Evolutionary conservation across 2,888 invertebrate genomes (phyloP), one percentile per base, ranked within the genome.

Genomic region (Cotesia congregata): DNA sequence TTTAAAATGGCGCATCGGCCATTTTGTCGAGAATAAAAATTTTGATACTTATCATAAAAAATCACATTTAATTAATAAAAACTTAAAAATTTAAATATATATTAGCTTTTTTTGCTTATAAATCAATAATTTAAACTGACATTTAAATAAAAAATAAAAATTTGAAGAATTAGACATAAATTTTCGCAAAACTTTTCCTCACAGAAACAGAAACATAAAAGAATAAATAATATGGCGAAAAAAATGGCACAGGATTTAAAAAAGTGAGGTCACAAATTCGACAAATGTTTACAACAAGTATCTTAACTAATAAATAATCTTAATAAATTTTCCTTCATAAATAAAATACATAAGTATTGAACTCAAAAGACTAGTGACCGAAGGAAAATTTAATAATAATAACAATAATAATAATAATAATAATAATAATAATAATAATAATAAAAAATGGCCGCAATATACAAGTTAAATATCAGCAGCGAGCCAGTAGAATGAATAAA

Each of bases 171-270:
- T 30, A 30, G 30, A 17, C 41, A 75, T 17, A 72, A 73, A 79
- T 38, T 30, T 39, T 72, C 60, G 75, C 77, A 72, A 82, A 79
- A 72, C 70, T 79, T 81, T 78, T 81, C 74, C 80, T 72, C 73
- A 30, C 70, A 59, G 41, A 41, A 72, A 74, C 76, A 71, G 60
- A 73, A 80, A 78, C 50, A 74, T 80, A 80, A 77, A 78, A 77
- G 41, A 72, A 70, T 83, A 84, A 84, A 79, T 70, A 73, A 81
- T 83, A 84, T 85, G 84, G 84, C 84, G 82, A 78, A 64, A 76
- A 79, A 67, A 62, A 72, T 72, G 71, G 71, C 71, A 72, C 71
- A 39, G 17, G 59, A 12, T 50, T 50, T 50, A 1, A 50, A 50
- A 68, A 41, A 17, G 15, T 50, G 50, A 50, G 50, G 50, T 50